Conservation (phyloP, 2,888 invertebrate genomes). For the Erebia aethiops region DNA sequence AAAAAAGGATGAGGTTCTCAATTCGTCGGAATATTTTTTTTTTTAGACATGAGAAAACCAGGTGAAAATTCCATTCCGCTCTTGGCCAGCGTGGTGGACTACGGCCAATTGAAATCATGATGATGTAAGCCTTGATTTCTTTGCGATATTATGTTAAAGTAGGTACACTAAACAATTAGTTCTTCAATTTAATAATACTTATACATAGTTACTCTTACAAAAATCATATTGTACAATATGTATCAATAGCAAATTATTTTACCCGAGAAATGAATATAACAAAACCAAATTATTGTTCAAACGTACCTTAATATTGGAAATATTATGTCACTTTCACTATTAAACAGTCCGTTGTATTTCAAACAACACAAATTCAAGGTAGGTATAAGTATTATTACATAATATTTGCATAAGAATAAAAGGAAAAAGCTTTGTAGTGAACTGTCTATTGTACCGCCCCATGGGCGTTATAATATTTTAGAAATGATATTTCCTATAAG, state of each 20-base stretch:
- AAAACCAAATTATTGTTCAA: background rate
- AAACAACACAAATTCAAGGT: conserved; percentile 31
- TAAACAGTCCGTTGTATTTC: conserved; percentile 36
- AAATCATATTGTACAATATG: no score
- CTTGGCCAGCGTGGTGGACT: no score
- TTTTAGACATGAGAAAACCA: background rate
- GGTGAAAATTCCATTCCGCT: background rate
- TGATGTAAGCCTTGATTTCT: no score
- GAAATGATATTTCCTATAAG: conserved; percentile 51
- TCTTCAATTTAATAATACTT: no score
- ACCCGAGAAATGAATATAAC: no score
- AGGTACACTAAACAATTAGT: no score
- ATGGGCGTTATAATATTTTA: conserved; percentile 48
- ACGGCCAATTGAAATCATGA: no score
- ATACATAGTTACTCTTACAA: no score
- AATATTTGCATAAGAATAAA: conserved; percentile 32
- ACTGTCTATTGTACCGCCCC: conserved; percentile 53
- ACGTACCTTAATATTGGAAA: background rate
- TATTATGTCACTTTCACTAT: conserved; percentile 1
- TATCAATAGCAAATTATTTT: no score
- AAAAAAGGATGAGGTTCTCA: no score
- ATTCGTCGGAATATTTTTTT: no score
- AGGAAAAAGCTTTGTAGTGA: conserved; percentile 52
- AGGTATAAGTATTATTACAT: conserved; percentile 38
- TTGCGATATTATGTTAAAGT: no score